phyloP scores from a whole-genome alignment of 2,888 invertebrate species.

The Hipparchia sbordonii region DNA sequence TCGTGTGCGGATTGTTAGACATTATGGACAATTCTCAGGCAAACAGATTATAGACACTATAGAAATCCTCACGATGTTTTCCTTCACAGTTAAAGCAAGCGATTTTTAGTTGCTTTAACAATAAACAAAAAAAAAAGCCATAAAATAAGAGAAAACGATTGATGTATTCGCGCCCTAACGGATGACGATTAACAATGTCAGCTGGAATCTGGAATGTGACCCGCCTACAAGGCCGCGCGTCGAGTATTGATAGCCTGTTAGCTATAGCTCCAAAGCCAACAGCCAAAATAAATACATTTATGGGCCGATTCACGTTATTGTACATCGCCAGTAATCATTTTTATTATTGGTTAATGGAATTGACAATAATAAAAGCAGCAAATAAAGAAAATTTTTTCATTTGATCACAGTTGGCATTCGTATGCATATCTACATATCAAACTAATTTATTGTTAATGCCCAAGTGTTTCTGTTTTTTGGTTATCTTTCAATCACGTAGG shows the following conservation, averaged over 20 bases:
- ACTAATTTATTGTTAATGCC: too few relatives aligned
- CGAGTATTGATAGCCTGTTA: slow-evolving; percentile 36
- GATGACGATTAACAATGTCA: slow-evolving; percentile 66
- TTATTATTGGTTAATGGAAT: slow-evolving; percentile 3
- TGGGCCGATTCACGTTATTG: not conserved
- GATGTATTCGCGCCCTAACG: slow-evolving; percentile 29
- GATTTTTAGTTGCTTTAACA: too few relatives aligned
- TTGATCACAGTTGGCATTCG: not conserved
- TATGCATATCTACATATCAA: too few relatives aligned
- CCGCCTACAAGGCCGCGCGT: slow-evolving; percentile 73
- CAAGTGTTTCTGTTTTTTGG: too few relatives aligned
- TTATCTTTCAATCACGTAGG: too few relatives aligned
- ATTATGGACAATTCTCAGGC: too few relatives aligned
- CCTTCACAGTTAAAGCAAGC: too few relatives aligned
- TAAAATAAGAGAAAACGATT: slow-evolving; percentile 1
- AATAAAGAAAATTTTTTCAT: not conserved
- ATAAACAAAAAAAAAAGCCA: not conserved
- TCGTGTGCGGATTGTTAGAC: too few relatives aligned
- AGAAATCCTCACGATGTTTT: too few relatives aligned
- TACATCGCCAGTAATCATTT: not conserved
- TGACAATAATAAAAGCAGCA: too few relatives aligned
- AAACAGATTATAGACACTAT: too few relatives aligned
- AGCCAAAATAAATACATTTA: slow-evolving; percentile 26
- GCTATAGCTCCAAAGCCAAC: slow-evolving; percentile 24
- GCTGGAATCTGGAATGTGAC: slow-evolving; percentile 77